A percentile compares a stretch with the other conserved stretches of the same genome.
phyloP scores from a whole-genome alignment of 2,888 invertebrate genomes.

The Pachymerium ferrugineum region DNA sequence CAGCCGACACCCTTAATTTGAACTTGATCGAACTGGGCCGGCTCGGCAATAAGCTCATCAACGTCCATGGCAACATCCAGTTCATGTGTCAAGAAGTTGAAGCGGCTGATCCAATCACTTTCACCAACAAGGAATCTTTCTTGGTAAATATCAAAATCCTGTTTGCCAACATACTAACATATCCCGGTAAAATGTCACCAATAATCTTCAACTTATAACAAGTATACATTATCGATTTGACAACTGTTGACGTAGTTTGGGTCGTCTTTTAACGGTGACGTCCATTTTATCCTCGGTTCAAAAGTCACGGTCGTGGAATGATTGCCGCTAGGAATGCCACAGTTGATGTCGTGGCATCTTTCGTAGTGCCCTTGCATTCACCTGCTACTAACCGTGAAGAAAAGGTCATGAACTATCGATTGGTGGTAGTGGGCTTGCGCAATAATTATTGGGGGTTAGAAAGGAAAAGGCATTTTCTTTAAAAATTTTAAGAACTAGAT shows the following conservation, averaged over 20 bases:
- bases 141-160: constrained; percentile 59
- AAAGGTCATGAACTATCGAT: constrained; percentile 7
- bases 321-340: neutral
- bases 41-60: constrained; percentile 72
- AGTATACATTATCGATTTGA: neutral
- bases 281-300: neutral
- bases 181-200: neutral
- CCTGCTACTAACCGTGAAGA: constrained; percentile 11
- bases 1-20: constrained; percentile 77
- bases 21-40: constrained; percentile 83
- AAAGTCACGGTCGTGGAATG: neutral
- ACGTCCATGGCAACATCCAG: constrained; percentile 75
- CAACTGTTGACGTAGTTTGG: neutral
- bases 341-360: neutral
- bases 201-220: neutral
- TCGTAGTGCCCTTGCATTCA: neutral
- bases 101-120: constrained; percentile 81
- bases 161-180: constrained; percentile 29
- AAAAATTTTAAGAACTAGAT: neutral
- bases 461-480: neutral
- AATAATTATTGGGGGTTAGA: constrained; percentile 1
- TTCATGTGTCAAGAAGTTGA: constrained; percentile 81
- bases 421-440: neutral
- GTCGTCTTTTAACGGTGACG: neutral
- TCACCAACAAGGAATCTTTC: constrained; percentile 84